These are phyloP conservation scores for Oryzias woworae DNA, from an alignment of 2,113 vertebrate species.

Conservation along the genomic window DNA sequence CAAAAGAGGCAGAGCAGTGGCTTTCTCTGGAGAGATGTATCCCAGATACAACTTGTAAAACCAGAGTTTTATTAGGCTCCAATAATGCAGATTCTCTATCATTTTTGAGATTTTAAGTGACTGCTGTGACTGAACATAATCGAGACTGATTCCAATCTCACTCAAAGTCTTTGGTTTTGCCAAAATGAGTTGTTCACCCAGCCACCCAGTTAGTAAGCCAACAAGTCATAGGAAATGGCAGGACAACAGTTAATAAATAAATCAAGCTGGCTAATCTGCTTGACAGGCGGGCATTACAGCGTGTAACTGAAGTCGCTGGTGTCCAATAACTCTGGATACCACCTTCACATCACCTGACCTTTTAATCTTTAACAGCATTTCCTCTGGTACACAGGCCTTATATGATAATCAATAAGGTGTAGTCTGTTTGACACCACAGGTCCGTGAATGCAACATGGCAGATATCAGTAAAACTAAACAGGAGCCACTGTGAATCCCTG, in stretches of 20 bases:
- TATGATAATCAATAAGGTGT: constrained; percentile 64
- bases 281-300: constrained; percentile 68
- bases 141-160: neutral
- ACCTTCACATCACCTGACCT: constrained; percentile 76
- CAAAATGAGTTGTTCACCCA: constrained; percentile 19
- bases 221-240: constrained; percentile 50
- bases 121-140: constrained; percentile 13
- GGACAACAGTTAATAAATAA: constrained; percentile 79
- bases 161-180: neutral
- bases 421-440: constrained; percentile 48
- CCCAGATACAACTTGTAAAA: constrained; percentile 64
- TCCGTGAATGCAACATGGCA: constrained; percentile 47
- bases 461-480: constrained; percentile 35
- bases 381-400: constrained; percentile 55
- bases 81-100: constrained; percentile 51
- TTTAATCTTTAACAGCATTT: constrained; percentile 77
- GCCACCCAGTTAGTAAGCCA: constrained; percentile 28
- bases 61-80: constrained; percentile 50
- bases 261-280: constrained; percentile 77
- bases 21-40: constrained; percentile 54
- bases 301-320: constrained; percentile 72
- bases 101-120: constrained; percentile 33
- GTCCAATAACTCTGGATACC: constrained; percentile 75
- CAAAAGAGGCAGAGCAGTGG: constrained; percentile 50
- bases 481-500: constrained; percentile 12